Conservation (phyloP, 1,140 invertebrate genomes). For the Calephelis virginiensis region DNA sequence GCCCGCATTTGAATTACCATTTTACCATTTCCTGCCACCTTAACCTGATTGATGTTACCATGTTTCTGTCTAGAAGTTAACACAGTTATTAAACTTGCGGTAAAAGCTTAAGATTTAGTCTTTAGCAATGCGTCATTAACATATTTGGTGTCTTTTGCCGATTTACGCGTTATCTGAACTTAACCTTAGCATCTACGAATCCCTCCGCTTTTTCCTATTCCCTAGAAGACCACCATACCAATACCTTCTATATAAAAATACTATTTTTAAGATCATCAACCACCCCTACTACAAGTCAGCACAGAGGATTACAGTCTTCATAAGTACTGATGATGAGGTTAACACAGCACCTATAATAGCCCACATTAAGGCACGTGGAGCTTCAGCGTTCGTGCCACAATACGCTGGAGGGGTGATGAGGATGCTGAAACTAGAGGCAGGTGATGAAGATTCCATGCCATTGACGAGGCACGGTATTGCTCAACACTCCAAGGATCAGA, state of each 20-base stretch:
- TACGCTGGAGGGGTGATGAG: constrained; percentile 65
- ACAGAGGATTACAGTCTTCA: constrained; percentile 84
- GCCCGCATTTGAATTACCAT: too few relatives aligned
- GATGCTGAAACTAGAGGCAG: constrained; percentile 57
- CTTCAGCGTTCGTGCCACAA: constrained; percentile 85
- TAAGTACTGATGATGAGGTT: constrained; percentile 87
- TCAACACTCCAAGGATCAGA: constrained; percentile 84
- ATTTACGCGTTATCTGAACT: too few relatives aligned
- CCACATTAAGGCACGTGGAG: constrained; percentile 81
- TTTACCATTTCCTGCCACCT: too few relatives aligned
- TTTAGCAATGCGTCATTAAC: too few relatives aligned
- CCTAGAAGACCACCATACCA: too few relatives aligned
- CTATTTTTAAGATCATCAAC: constrained; percentile 49
- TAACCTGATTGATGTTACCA: too few relatives aligned
- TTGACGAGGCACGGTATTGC: constrained; percentile 92
- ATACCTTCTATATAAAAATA: not conserved
- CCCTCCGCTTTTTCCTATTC: too few relatives aligned
- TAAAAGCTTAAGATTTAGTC: too few relatives aligned
- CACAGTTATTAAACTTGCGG: too few relatives aligned
- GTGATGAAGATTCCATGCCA: constrained; percentile 81
- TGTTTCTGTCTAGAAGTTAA: too few relatives aligned
- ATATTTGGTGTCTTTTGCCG: too few relatives aligned
- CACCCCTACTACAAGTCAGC: constrained; percentile 79
- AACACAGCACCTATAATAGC: constrained; percentile 84
- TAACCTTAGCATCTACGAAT: too few relatives aligned